A percentile compares a stretch with the other conserved stretches of the same genome.
These are phyloP conservation scores for Hyles lineata DNA, from an alignment of 2,888 invertebrate species.

Conservation along the genomic window DNA sequence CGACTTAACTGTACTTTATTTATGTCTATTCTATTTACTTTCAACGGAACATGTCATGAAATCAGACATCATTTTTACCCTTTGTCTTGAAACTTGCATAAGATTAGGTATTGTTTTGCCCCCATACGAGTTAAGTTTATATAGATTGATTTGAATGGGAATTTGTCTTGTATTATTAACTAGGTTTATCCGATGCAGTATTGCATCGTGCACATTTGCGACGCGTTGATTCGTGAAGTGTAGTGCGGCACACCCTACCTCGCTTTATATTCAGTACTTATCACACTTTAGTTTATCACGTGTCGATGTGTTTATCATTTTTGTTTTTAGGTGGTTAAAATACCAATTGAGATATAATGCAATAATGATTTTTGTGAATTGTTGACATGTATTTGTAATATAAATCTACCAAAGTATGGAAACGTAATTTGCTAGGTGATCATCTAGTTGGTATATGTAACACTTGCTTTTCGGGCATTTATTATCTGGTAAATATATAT, in stretches of 20 bases:
- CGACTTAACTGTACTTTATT: too few species aligned
- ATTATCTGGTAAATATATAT: constrained; percentile 16
- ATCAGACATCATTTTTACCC: too few species aligned
- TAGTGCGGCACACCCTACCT: constrained; percentile 36
- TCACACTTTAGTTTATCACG: constrained; percentile 46
- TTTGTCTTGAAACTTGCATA: too few species aligned
- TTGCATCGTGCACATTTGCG: not conserved
- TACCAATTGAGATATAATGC: constrained; percentile 40
- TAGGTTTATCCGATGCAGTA: not conserved
- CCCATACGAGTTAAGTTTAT: too few species aligned
- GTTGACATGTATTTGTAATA: constrained; percentile 49
- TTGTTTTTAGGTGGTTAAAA: constrained; percentile 27
- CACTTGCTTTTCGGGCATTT: constrained; percentile 22
- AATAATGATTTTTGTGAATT: constrained; percentile 53
- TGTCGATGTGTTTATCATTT: constrained; percentile 32
- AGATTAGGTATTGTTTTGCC: too few species aligned
- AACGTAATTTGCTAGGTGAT: constrained; percentile 46
- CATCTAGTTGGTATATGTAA: constrained; percentile 42
- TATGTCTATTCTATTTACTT: too few species aligned
- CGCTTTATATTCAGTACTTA: constrained; percentile 56
- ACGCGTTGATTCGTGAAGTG: constrained; percentile 29
- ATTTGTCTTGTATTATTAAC: too few species aligned
- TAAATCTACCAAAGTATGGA: constrained; percentile 56
- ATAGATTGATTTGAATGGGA: too few species aligned
- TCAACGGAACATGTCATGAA: too few species aligned